Evolutionary conservation across 2,888 invertebrate genomes (phyloP), one percentile per base, ranked within the genome.

Genomic region (Polia nebulosa): DNA sequence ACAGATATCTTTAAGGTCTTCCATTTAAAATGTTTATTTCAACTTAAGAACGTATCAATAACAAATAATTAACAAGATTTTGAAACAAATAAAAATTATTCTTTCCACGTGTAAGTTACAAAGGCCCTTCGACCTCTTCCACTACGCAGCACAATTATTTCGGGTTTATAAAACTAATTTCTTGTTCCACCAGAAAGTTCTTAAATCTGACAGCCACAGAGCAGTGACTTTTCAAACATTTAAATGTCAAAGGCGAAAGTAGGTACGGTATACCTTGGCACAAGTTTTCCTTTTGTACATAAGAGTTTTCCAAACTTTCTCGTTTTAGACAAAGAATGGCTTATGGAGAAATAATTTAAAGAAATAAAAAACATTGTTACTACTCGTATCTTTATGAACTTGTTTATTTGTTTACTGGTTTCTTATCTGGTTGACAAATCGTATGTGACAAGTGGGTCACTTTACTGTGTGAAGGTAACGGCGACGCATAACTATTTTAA

Each of bases 201-300:
- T 62, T 22, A 61, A 52, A 49, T 63, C 47, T 53, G 60, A 58
- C 61, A 59, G 55, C 22, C 55, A 67, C 59, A 56, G 41, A 68
- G 47, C 51, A 59, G 34, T 39, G 17, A 60, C 55, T 65, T 70
- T 65, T 58, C 41, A 58, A 79, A 66, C 58, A 78, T 67, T 76
- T 63, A 60, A 79, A 73, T 69, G 68, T 71, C 63, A 68, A 73
- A 81, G 68, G 71, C 62, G 55, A 79, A 81, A 72, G 60, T n/a
- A n/a, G n/a, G n/a, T n/a, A n/a, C n/a, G n/a, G n/a, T 76, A 68
- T 72, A 76, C 51, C 61, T 63, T 53, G n/a, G 22, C 27, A 62
- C 34, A 72, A 61, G 61, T 68, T 76, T 70, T 63, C 65, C 49
- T 29, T 61, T 56, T 36, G 61, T 63, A 36, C 55, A 44, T 44